Conservation (phyloP, 2,797 vertebrate species). For the Furcifer pardalis region DNA sequence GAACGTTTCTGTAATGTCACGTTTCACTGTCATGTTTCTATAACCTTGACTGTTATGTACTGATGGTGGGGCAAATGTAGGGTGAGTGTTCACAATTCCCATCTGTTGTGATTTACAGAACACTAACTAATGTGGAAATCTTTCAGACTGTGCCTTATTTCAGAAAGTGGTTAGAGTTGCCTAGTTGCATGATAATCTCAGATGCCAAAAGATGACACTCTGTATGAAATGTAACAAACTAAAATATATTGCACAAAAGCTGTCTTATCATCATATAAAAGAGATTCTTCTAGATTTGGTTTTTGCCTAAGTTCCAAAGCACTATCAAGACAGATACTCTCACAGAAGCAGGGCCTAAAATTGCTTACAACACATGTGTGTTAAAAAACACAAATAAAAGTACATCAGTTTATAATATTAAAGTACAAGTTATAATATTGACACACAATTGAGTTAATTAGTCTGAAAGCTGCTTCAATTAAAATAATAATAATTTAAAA, state of each 20-base stretch:
- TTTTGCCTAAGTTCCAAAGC: not conserved
- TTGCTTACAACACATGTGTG: too few species aligned
- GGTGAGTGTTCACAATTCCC: slow-evolving; percentile 35
- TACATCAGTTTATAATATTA: too few species aligned
- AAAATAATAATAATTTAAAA: too few species aligned
- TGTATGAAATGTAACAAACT: slow-evolving; percentile 35
- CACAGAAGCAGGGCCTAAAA: too few species aligned
- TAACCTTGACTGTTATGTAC: slow-evolving; percentile 49
- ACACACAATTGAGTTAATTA: too few species aligned
- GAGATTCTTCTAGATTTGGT: not conserved
- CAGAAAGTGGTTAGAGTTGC: slow-evolving; percentile 50
- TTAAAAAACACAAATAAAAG: too few species aligned
- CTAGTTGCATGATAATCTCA: slow-evolving; percentile 48
- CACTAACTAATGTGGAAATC: slow-evolving; percentile 47
- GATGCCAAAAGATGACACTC: slow-evolving; percentile 52
- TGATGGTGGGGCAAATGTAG: slow-evolving; percentile 44
- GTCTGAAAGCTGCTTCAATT: too few species aligned
- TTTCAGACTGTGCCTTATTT: slow-evolving; percentile 47
- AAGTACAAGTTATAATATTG: too few species aligned
- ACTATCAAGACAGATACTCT: not conserved
- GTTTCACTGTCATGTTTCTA: slow-evolving; percentile 56
- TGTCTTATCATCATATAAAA: not conserved
- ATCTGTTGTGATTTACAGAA: slow-evolving; percentile 56
- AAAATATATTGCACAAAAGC: slow-evolving; percentile 14
- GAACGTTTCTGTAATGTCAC: slow-evolving; percentile 48